phyloP scores from a whole-genome alignment of 2,888 invertebrate species.

The Diabrotica balteata region DNA sequence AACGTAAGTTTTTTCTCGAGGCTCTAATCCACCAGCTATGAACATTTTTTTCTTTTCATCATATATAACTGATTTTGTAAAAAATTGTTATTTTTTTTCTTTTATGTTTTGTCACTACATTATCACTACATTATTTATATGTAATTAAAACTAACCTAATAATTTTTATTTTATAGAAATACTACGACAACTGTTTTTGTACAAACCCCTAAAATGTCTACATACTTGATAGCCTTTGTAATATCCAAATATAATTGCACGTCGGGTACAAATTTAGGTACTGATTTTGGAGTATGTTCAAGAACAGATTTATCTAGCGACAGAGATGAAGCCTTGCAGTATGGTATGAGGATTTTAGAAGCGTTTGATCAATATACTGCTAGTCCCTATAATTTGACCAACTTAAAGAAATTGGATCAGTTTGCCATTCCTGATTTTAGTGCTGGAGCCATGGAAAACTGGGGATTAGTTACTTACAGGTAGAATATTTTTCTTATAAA shows the following conservation, averaged over 20 bases:
- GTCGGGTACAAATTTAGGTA: not conserved
- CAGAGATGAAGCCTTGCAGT: conserved; percentile 39
- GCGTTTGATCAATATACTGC: conserved; percentile 40
- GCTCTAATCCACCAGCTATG: too few relatives aligned
- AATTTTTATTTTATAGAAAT: conserved; percentile 12
- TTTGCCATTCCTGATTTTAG: conserved; percentile 85
- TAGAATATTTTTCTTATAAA: conserved; percentile 46
- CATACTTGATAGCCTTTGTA: conserved; percentile 85
- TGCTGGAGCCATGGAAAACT: conserved; percentile 91
- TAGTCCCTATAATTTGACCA: conserved; percentile 52
- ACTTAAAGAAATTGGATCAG: conserved; percentile 78
- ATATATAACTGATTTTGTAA: too few relatives aligned
- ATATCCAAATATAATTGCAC: conserved; percentile 74
- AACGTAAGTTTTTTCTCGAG: too few relatives aligned
- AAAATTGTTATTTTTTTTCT: too few relatives aligned
- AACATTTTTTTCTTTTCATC: too few relatives aligned
- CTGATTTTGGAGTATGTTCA: conserved; percentile 43
- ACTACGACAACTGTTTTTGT: conserved; percentile 45
- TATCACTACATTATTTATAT: too few relatives aligned
- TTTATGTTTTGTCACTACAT: too few relatives aligned
- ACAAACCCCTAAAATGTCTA: conserved; percentile 74
- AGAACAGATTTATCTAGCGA: conserved; percentile 28
- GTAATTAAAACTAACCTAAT: too few relatives aligned
- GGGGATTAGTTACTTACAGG: conserved; percentile 87
- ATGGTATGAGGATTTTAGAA: conserved; percentile 37